Percentiles rank a stretch among this genome's conserved stretches.
These are phyloP conservation scores for Drosophila sucinea DNA, from an alignment of 1,140 invertebrate species.

Conservation along the genomic window DNA sequence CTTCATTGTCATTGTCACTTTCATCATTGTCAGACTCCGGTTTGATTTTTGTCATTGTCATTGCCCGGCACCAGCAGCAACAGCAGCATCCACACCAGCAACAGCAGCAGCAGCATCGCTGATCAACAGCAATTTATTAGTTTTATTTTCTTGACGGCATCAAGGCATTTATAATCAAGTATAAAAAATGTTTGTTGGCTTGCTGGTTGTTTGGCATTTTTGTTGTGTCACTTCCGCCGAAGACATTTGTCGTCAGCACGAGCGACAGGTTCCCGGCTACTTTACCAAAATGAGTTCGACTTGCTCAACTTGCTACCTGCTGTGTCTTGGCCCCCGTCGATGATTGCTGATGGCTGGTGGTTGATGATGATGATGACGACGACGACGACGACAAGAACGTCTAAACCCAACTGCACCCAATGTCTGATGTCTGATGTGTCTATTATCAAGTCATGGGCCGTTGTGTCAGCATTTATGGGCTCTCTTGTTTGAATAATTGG, in stretches of 20 bases:
- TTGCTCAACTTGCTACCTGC: slow-evolving; percentile 32
- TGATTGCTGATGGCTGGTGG: slow-evolving; percentile 22
- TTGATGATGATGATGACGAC: slow-evolving; percentile 31
- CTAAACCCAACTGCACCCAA: slow-evolving; percentile 6
- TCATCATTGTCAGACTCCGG: slow-evolving; percentile 69
- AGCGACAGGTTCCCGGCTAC: slow-evolving; percentile 59
- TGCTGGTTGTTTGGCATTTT: slow-evolving; percentile 49
- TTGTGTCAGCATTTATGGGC: slow-evolving; percentile 65
- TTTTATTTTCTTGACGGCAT: slow-evolving; percentile 70
- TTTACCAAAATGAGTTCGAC: slow-evolving; percentile 28
- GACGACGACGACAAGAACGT: slow-evolving; percentile 22
- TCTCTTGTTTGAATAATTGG: slow-evolving; percentile 71
- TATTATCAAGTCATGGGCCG: slow-evolving; percentile 57
- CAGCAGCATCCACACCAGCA: slow-evolving; percentile 8
- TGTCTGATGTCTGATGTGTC: slow-evolving; percentile 60
- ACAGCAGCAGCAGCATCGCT: slow-evolving; percentile 25
- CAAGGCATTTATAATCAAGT: slow-evolving; percentile 68
- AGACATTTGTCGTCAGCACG: slow-evolving; percentile 77
- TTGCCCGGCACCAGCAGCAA: slow-evolving; percentile 27
- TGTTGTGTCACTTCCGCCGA: slow-evolving; percentile 70
- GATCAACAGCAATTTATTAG: slow-evolving; percentile 76
- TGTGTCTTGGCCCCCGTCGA: slow-evolving; percentile 17
- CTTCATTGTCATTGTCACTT: slow-evolving; percentile 72
- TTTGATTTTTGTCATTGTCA: slow-evolving; percentile 76
- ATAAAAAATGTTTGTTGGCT: slow-evolving; percentile 32